Conservation (phyloP, 1,140 invertebrate genomes). For the Orius insidiosus region DNA sequence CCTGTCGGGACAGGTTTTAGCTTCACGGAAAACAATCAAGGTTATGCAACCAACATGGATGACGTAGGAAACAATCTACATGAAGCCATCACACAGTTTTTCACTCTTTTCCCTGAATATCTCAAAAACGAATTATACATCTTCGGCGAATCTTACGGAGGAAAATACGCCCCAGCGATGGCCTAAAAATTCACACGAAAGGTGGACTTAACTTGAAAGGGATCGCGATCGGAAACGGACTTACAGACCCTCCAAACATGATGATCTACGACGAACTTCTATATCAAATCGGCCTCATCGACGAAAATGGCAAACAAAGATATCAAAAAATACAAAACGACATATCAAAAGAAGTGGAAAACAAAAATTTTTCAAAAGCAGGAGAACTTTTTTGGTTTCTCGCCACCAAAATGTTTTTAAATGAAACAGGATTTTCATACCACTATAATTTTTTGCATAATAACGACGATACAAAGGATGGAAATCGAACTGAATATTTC, state of each 20-base stretch:
- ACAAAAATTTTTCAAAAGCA: constrained; percentile 7
- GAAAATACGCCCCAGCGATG: constrained; percentile 52
- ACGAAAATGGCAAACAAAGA: constrained; percentile 25
- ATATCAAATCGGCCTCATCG: constrained; percentile 47
- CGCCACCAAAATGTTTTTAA: constrained; percentile 1
- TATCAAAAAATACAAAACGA: constrained; percentile 8
- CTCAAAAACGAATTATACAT: constrained; percentile 40
- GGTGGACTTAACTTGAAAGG: constrained; percentile 46
- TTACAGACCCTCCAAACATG: constrained; percentile 63
- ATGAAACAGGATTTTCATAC: constrained; percentile 2
- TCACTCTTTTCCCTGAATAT: constrained; percentile 35
- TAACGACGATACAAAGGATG: not conserved
- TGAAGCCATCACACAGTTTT: constrained; percentile 48
- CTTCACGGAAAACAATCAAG: constrained; percentile 40
- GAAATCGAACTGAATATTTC: constrained; percentile 32
- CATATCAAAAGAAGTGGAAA: not conserved
- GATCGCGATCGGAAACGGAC: constrained; percentile 69
- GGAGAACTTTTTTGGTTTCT: not conserved
- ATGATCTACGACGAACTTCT: constrained; percentile 61
- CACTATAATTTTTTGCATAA: constrained; percentile 7
- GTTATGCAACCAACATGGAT: constrained; percentile 46
- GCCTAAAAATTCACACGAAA: constrained; percentile 54
- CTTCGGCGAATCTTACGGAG: constrained; percentile 75
- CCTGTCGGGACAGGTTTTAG: constrained; percentile 69
- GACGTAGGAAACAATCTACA: constrained; percentile 48